A percentile compares a stretch with the other conserved stretches of the same genome.
phyloP scores from a whole-genome alignment of 2,113 vertebrate species.

The Dasyprocta punctata region DNA sequence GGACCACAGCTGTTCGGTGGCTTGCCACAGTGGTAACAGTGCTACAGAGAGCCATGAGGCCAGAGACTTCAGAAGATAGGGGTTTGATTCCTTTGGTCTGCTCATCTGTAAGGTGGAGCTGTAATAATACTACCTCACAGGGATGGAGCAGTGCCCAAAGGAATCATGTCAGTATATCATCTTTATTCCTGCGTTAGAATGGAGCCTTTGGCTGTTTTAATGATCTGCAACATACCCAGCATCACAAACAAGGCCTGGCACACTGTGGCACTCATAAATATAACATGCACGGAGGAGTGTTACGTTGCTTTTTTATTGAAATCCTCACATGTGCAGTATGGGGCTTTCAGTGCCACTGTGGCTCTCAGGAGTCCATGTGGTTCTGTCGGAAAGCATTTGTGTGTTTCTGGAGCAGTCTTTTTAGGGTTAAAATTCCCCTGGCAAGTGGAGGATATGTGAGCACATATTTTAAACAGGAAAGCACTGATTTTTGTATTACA shows the following conservation, averaged over 20 bases:
- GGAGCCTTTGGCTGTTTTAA: not conserved
- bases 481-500: not conserved
- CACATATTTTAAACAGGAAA: not conserved
- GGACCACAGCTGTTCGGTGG: not conserved
- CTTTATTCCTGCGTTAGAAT: not conserved
- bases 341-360: not conserved
- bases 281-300: not conserved
- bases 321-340: not conserved
- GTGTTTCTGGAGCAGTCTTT: not conserved
- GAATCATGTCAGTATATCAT: not conserved
- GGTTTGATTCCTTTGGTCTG: not conserved
- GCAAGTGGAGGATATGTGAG: not conserved
- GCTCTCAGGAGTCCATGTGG: not conserved
- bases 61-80: not conserved
- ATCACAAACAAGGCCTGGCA: not conserved
- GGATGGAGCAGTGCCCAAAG: constrained; percentile 44
- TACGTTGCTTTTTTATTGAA: not conserved
- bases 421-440: not conserved
- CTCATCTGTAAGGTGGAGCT: not conserved
- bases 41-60: not conserved
- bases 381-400: not conserved
- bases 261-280: not conserved
- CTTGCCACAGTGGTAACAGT: not conserved
- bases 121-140: not conserved
- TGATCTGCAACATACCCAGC: not conserved